phyloP scores from a whole-genome alignment of 53 echinoderm and acorn worm genomes.

The Henricia sp. region DNA sequence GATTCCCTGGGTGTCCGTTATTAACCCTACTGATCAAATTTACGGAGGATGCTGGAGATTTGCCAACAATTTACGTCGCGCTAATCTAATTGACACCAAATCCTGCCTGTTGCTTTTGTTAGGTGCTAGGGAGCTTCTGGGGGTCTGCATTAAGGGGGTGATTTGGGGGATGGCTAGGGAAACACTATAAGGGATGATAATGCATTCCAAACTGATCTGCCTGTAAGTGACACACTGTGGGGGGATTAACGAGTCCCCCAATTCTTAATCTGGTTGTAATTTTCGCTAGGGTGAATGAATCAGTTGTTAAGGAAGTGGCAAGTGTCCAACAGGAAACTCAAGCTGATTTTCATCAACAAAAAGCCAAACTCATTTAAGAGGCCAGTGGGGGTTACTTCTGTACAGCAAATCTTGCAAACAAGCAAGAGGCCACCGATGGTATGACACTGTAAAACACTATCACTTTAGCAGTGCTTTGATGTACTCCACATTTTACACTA shows the following conservation, averaged over 20 bases:
- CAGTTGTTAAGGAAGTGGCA: slow-evolving; percentile 28
- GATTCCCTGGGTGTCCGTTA: slow-evolving; percentile 32
- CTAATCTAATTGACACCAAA: slow-evolving; percentile 64
- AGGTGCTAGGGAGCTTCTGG: background rate
- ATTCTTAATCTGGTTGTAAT: no score
- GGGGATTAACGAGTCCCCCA: no score
- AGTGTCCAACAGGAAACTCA: slow-evolving; percentile 17
- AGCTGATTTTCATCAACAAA: background rate
- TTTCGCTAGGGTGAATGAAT: slow-evolving; percentile 9
- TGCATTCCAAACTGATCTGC: no score
- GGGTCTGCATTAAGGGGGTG: background rate
- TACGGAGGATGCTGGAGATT: slow-evolving; percentile 29
- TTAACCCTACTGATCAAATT: slow-evolving; percentile 50
- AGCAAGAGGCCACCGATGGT: no score
- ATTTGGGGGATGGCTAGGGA: background rate
- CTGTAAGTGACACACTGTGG: no score
- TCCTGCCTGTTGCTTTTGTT: slow-evolving; percentile 6
- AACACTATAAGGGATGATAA: background rate
- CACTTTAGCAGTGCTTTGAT: no score
- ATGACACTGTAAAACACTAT: no score
- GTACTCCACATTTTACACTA: no score
- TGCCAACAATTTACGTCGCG: background rate
- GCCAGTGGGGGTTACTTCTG: no score
- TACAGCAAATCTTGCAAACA: no score
- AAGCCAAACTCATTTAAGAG: background rate